These are phyloP conservation scores for Planococcus citri DNA, from an alignment of 1,140 invertebrate species.

Conservation along the genomic window DNA sequence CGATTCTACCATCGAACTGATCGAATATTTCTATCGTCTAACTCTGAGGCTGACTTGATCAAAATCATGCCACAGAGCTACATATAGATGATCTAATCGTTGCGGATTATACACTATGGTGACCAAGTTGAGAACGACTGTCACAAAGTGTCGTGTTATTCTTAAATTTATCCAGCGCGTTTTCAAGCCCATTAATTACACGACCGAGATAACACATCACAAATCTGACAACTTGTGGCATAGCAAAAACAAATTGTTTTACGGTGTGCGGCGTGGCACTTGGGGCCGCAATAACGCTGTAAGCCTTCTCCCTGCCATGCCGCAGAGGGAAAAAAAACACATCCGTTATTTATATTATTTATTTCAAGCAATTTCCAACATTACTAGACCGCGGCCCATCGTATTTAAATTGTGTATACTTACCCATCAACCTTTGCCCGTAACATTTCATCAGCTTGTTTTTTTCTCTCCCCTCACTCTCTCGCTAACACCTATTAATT, in stretches of 20 bases:
- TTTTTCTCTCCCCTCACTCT: too few species aligned
- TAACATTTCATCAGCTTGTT: neutral
- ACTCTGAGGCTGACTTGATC: too few species aligned
- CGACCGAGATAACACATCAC: neutral
- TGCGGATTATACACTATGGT: too few species aligned
- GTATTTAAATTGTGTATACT: neutral
- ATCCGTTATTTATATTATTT: neutral
- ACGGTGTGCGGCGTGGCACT: neutral
- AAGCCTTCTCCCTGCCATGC: too few species aligned
- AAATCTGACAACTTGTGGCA: conserved; percentile 6
- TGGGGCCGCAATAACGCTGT: too few species aligned
- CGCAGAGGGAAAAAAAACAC: neutral
- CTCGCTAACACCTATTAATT: neutral
- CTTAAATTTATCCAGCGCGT: neutral
- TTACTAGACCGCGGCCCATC: neutral
- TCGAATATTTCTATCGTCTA: too few species aligned
- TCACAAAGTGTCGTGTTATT: conserved; percentile 1
- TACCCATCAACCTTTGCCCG: conserved; percentile 1
- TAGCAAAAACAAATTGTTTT: conserved; percentile 2
- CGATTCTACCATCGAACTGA: too few species aligned
- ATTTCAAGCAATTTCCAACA: neutral
- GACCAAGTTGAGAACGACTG: neutral
- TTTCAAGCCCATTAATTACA: neutral
- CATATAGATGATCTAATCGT: too few species aligned
- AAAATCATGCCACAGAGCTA: too few species aligned